Evolutionary conservation across 2,888 invertebrate genomes (phyloP).

Genomic region (Carpatolechia fugitivella): DNA sequence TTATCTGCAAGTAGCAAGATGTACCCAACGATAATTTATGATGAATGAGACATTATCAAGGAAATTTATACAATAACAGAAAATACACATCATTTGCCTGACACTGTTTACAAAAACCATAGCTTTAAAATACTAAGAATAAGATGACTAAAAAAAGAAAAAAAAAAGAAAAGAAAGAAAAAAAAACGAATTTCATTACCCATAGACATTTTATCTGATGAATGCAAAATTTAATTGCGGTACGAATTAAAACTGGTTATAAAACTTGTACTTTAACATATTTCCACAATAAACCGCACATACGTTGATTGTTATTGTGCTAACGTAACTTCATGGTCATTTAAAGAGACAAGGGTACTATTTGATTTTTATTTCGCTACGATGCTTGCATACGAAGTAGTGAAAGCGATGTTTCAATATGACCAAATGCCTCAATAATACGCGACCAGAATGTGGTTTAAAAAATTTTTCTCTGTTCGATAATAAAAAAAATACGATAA

Average conservation of each 20-base stretch:
- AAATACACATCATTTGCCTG: no score
- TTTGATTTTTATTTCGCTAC: constrained; percentile 24
- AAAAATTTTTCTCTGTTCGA: constrained; percentile 20
- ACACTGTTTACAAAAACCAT: no score
- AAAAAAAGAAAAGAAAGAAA: background rate
- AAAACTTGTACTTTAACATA: background rate
- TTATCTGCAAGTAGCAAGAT: background rate
- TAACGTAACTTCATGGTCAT: constrained; percentile 4
- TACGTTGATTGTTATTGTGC: background rate
- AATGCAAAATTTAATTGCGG: background rate
- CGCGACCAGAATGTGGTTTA: constrained; percentile 36
- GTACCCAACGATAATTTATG: background rate
- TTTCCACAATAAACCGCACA: background rate
- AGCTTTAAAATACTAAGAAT: no score
- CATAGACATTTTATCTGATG: no score
- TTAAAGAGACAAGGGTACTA: constrained; percentile 12
- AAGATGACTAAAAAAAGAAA: background rate
- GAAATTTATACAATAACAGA: background rate
- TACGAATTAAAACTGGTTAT: background rate
- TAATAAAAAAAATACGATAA: constrained; percentile 8
- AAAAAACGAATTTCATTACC: no score
- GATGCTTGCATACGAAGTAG: constrained; percentile 37
- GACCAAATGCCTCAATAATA: constrained; percentile 43
- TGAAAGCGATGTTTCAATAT: constrained; percentile 44
- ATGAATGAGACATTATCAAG: constrained; percentile 1